These are phyloP conservation scores for Podocnemis expansa DNA, from an alignment of 2,113 vertebrate species.

Conservation along the genomic window DNA sequence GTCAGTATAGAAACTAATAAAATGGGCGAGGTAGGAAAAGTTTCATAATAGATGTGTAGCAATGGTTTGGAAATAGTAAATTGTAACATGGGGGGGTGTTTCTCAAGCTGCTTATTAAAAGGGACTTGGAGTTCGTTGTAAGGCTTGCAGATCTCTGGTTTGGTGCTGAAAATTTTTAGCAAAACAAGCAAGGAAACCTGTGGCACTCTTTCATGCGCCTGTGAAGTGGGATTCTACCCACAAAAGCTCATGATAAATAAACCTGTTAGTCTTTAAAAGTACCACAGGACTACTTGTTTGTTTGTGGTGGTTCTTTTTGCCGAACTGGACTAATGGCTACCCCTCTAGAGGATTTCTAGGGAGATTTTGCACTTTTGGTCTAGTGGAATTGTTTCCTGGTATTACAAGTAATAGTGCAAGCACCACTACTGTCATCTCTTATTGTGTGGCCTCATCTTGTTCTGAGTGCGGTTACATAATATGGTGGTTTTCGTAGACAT, in stretches of 20 bases:
- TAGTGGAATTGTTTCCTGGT: background rate
- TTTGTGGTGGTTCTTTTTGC: too few species aligned
- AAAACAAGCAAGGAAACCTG: too few species aligned
- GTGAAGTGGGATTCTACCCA: too few species aligned
- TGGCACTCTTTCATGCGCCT: too few species aligned
- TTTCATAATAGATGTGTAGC: background rate
- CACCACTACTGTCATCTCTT: background rate
- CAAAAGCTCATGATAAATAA: too few species aligned
- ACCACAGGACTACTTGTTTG: too few species aligned
- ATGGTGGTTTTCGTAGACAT: background rate
- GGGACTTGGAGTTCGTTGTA: background rate
- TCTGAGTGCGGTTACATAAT: background rate
- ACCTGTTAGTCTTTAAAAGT: too few species aligned
- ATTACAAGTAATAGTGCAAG: background rate
- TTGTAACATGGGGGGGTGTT: background rate
- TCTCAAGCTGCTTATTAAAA: background rate
- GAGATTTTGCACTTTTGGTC: background rate
- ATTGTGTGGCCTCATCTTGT: background rate
- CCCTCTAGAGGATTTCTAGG: background rate
- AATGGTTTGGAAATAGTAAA: background rate
- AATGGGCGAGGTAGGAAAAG: constrained; percentile 84
- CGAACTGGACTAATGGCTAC: too few species aligned
- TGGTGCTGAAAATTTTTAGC: too few species aligned
- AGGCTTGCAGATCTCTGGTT: background rate
- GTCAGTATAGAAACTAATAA: constrained; percentile 79